Percentiles rank a stretch among this genome's conserved stretches.
Evolutionary conservation across 2,888 invertebrate species (phyloP).

Genomic region (Acronicta aceris): DNA sequence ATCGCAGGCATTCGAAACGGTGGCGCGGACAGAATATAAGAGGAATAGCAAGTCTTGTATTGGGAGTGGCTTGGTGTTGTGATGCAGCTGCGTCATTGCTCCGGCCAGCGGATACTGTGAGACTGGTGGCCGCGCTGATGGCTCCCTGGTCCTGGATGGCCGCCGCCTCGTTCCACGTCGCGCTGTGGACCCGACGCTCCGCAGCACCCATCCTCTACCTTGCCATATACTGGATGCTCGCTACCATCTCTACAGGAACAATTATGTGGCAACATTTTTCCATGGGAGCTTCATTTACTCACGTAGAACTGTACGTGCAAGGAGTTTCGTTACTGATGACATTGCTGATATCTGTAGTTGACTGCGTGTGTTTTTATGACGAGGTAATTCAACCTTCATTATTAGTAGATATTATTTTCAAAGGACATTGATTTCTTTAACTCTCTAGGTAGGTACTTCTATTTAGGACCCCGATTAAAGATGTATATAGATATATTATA

Average conservation of each 20-base stretch:
- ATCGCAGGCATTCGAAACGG: conserved; percentile 55
- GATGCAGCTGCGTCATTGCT: conserved; percentile 75
- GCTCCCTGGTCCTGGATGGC: conserved; percentile 81
- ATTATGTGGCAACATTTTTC: conserved; percentile 70
- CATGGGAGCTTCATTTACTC: conserved; percentile 55
- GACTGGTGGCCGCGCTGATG: conserved; percentile 73
- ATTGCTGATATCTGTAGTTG: conserved; percentile 72
- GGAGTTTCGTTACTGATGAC: conserved; percentile 69
- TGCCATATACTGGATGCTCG: conserved; percentile 82
- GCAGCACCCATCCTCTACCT: conserved; percentile 83
- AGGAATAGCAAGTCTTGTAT: conserved; percentile 73
- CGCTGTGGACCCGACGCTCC: conserved; percentile 78
- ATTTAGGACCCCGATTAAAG: too few relatives aligned
- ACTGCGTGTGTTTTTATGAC: conserved; percentile 83
- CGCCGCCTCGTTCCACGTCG: conserved; percentile 78
- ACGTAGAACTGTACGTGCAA: conserved; percentile 77
- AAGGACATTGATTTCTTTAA: neutral
- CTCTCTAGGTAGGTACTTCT: too few relatives aligned
- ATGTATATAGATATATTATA: too few relatives aligned
- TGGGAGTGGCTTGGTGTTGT: conserved; percentile 75
- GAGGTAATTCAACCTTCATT: conserved; percentile 69
- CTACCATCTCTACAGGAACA: conserved; percentile 72
- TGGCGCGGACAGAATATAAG: conserved; percentile 82
- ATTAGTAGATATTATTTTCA: neutral
- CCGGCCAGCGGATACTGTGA: conserved; percentile 70